Percentiles rank a stretch among this genome's conserved stretches.
These are phyloP conservation scores for Neoniphon sammara DNA, from an alignment of 2,797 vertebrate species.

Conservation along the genomic window DNA sequence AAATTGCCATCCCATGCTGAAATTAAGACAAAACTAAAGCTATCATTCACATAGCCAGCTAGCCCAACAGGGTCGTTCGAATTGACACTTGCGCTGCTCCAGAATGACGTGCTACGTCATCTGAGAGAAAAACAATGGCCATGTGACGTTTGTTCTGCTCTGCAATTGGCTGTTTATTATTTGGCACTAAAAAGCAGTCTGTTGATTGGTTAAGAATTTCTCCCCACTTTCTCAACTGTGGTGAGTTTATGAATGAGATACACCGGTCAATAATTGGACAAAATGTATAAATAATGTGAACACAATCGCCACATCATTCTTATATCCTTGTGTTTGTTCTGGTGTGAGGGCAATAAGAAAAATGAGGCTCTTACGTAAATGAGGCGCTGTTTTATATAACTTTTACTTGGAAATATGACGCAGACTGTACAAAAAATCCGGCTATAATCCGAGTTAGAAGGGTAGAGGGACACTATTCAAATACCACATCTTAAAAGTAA, in stretches of 20 bases:
- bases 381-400: too few species aligned
- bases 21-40: neutral
- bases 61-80: slow-evolving; percentile 1
- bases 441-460: too few species aligned
- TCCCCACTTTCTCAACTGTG: neutral
- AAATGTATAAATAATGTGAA: too few species aligned
- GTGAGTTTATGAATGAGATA: neutral
- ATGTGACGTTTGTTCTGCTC: slow-evolving; percentile 34
- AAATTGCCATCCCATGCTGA: neutral
- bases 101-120: slow-evolving; percentile 31
- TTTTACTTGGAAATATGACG: too few species aligned
- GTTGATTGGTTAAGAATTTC: slow-evolving; percentile 67
- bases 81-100: slow-evolving; percentile 38
- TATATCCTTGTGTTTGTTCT: too few species aligned
- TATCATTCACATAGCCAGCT: neutral
- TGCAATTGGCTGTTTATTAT: slow-evolving; percentile 59
- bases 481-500: too few species aligned
- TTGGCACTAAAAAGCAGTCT: slow-evolving; percentile 18
- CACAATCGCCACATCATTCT: too few species aligned
- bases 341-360: too few species aligned
- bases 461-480: too few species aligned
- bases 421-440: too few species aligned
- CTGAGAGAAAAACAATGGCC: slow-evolving; percentile 74
- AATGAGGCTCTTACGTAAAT: too few species aligned
- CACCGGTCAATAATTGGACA: too few species aligned